Percentiles rank a stretch among this genome's conserved stretches.
Conservation (phyloP, 2,888 invertebrate genomes). For the Buathra laborator region DNA sequence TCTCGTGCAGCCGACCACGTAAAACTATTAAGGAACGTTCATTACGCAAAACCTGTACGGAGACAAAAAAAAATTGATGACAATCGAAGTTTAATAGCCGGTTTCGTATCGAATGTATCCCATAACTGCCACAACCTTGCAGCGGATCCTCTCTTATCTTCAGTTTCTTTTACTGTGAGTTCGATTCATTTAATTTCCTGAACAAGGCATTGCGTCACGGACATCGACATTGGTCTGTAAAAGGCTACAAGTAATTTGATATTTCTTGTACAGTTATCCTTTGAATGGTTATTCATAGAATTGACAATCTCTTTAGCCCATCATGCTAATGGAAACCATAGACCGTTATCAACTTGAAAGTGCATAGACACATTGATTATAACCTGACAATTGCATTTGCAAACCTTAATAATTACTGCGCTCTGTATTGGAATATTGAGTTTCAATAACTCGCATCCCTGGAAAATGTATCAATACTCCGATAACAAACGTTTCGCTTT, state of each 20-base stretch:
- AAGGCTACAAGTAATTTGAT: background rate
- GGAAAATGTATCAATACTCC: background rate
- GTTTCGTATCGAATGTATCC: background rate
- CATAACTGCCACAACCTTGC: background rate
- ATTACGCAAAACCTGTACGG: background rate
- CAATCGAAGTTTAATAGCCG: background rate
- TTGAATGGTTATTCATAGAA: background rate
- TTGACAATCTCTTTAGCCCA: background rate
- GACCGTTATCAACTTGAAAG: background rate
- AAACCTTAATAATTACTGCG: background rate
- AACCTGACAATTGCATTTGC: background rate
- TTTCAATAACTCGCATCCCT: background rate
- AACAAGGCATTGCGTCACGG: background rate
- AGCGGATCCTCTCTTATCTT: background rate
- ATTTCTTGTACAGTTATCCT: background rate
- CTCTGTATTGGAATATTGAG: background rate
- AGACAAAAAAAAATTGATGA: background rate
- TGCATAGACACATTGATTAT: background rate
- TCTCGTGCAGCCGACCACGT: conserved; percentile 30
- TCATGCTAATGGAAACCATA: background rate
- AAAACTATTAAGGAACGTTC: conserved; percentile 25
- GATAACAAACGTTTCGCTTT: background rate
- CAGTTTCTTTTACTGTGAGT: background rate
- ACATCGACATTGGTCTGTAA: background rate
- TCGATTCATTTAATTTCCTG: background rate